Evolutionary conservation across 2,797 vertebrate species (phyloP).

Genomic region (Miichthys miiuy): DNA sequence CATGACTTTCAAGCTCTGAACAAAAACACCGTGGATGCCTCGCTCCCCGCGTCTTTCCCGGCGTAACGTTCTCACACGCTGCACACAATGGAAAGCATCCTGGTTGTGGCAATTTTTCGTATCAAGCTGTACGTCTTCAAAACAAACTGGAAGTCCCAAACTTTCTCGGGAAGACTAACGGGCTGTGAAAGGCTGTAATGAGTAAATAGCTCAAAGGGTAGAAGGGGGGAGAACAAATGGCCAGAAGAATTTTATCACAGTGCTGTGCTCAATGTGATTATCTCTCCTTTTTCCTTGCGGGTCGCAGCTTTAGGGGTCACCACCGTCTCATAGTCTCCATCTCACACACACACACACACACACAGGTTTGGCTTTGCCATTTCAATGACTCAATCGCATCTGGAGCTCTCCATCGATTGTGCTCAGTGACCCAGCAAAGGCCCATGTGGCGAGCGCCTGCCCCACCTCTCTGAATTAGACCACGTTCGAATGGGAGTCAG

Average conservation of each 20-base stretch:
- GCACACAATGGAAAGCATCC: slow-evolving; percentile 47
- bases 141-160: slow-evolving; percentile 57
- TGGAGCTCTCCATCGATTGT: slow-evolving; percentile 82
- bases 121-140: slow-evolving; percentile 40
- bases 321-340: slow-evolving; percentile 25
- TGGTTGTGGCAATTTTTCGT: slow-evolving; percentile 45
- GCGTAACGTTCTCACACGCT: slow-evolving; percentile 11
- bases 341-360: slow-evolving; percentile 57
- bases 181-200: slow-evolving; percentile 62
- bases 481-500: slow-evolving; percentile 24
- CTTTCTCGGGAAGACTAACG: slow-evolving; percentile 54
- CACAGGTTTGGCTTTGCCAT: slow-evolving; percentile 77
- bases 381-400: slow-evolving; percentile 86
- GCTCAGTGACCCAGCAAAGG: slow-evolving; percentile 83
- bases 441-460: slow-evolving; percentile 70
- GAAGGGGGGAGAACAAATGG: slow-evolving; percentile 59
- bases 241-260: slow-evolving; percentile 66
- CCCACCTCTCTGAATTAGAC: slow-evolving; percentile 62
- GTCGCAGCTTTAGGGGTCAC: slow-evolving; percentile 81
- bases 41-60: slow-evolving; percentile 52
- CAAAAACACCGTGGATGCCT: slow-evolving; percentile 61
- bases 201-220: slow-evolving; percentile 66
- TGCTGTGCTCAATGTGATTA: slow-evolving; percentile 79
- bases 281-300: slow-evolving; percentile 70
- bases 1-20: slow-evolving; percentile 72